phyloP scores from a whole-genome alignment of 2,888 invertebrate genomes.

The Drosophila subsilvestris region DNA sequence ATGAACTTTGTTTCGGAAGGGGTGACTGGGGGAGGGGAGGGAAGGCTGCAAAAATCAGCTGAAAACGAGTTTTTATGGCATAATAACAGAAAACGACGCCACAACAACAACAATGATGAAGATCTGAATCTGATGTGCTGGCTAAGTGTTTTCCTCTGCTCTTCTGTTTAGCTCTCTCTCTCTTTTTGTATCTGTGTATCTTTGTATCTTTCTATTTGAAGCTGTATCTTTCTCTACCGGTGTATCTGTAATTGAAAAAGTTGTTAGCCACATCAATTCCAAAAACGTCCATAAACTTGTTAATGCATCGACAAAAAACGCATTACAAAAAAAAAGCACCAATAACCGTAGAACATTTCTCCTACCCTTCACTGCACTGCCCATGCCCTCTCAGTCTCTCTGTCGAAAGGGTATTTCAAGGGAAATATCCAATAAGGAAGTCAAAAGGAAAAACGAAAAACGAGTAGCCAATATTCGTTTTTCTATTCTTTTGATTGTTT shows the following conservation, averaged over 20 bases:
- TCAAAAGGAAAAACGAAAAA: constrained; percentile 47
- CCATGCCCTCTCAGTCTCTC: background rate
- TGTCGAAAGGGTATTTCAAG: constrained; percentile 35
- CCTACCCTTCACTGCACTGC: background rate
- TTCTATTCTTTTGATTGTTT: constrained; percentile 21
- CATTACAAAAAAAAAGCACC: constrained; percentile 45
- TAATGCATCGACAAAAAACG: constrained; percentile 59
- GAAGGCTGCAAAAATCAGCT: constrained; percentile 57
- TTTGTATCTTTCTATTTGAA: constrained; percentile 2
- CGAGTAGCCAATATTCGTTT: constrained; percentile 49
- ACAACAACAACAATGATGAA: constrained; percentile 39
- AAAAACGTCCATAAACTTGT: constrained; percentile 75
- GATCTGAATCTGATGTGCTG: constrained; percentile 27
- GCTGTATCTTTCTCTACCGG: constrained; percentile 2
- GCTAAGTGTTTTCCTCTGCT: constrained; percentile 21
- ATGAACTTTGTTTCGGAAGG: constrained; percentile 63
- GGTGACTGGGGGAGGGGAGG: background rate
- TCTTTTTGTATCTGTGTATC: constrained; percentile 25
- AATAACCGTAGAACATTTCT: constrained; percentile 51
- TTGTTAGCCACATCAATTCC: constrained; percentile 78
- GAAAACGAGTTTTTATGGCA: constrained; percentile 78
- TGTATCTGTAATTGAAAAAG: constrained; percentile 67
- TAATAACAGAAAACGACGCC: constrained; percentile 65
- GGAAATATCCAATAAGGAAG: constrained; percentile 68
- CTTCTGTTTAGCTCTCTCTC: constrained; percentile 2